Conservation (phyloP, 2,888 invertebrate species). For the Nephrotoma flavescens region DNA sequence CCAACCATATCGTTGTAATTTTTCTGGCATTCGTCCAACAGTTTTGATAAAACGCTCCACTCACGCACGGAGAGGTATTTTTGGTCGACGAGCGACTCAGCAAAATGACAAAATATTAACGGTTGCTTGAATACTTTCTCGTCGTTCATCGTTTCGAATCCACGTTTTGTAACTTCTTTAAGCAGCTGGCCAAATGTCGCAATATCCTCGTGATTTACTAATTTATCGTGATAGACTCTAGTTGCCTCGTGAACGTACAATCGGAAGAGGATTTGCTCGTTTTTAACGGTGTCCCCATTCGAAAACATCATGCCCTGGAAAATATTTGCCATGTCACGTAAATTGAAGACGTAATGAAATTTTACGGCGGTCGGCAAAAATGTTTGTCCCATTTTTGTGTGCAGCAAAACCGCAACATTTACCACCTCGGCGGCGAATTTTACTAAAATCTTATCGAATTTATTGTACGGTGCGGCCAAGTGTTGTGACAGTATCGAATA, state of each 20-base stretch:
- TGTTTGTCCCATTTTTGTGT: conserved; percentile 53
- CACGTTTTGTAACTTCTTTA: conserved; percentile 63
- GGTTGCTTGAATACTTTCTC: conserved; percentile 55
- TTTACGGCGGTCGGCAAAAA: conserved; percentile 90
- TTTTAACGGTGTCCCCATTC: conserved; percentile 57
- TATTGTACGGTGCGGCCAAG: conserved; percentile 44
- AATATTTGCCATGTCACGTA: conserved; percentile 83
- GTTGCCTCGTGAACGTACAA: conserved; percentile 84
- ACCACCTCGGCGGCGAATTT: conserved; percentile 49
- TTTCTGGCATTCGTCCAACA: conserved; percentile 65
- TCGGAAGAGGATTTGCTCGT: conserved; percentile 54
- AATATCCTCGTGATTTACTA: conserved; percentile 67
- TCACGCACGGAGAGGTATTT: conserved; percentile 71
- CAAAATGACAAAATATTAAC: conserved; percentile 83
- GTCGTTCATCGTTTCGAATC: conserved; percentile 59
- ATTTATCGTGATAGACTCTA: conserved; percentile 82
- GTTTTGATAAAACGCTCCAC: conserved; percentile 53
- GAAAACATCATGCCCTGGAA: conserved; percentile 86
- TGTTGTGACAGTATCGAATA: conserved; percentile 69
- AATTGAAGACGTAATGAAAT: conserved; percentile 89
- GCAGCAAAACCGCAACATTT: conserved; percentile 57
- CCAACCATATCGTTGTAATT: conserved; percentile 82
- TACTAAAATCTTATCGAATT: conserved; percentile 45
- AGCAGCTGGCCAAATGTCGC: conserved; percentile 57
- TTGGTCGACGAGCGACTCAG: conserved; percentile 78